Conservation (phyloP, 2,888 invertebrate species). For the Philereme transversata region DNA sequence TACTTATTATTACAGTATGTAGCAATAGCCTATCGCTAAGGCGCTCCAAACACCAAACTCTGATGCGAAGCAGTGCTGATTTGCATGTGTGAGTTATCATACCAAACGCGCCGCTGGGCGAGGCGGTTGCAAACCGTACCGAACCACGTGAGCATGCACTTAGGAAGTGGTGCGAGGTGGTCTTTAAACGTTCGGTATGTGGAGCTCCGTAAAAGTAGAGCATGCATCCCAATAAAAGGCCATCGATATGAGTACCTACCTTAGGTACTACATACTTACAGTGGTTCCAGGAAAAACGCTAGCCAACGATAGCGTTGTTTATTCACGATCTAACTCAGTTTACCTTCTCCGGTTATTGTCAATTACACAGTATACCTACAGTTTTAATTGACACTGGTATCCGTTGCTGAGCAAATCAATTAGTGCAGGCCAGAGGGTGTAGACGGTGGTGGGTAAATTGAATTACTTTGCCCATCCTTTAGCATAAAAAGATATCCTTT, state of each 20-base stretch:
- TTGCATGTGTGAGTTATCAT: too few relatives aligned
- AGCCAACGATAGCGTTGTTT: conserved; percentile 8
- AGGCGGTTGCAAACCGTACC: too few relatives aligned
- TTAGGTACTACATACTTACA: not conserved
- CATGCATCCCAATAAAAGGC: not conserved
- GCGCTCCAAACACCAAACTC: too few relatives aligned
- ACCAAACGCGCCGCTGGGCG: too few relatives aligned
- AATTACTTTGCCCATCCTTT: conserved; percentile 57
- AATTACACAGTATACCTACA: conserved; percentile 58
- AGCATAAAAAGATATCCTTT: conserved; percentile 24
- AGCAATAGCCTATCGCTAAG: too few relatives aligned
- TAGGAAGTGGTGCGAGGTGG: too few relatives aligned
- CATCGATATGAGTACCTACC: not conserved
- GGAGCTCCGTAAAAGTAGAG: too few relatives aligned
- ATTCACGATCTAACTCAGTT: conserved; percentile 40
- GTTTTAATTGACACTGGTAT: conserved; percentile 71
- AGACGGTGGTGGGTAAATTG: conserved; percentile 56
- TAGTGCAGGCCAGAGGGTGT: conserved; percentile 60
- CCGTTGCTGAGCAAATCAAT: conserved; percentile 79
- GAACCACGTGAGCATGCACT: too few relatives aligned
- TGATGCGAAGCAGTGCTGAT: too few relatives aligned
- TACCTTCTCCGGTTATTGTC: conserved; percentile 56
- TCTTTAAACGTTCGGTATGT: too few relatives aligned
- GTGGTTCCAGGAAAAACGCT: not conserved
- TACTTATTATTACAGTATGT: too few relatives aligned